Percentiles rank a stretch among this genome's conserved stretches.
These are phyloP conservation scores for Plecturocebus donacophilus DNA, from an alignment of 2,113 vertebrate species.

Conservation along the genomic window DNA sequence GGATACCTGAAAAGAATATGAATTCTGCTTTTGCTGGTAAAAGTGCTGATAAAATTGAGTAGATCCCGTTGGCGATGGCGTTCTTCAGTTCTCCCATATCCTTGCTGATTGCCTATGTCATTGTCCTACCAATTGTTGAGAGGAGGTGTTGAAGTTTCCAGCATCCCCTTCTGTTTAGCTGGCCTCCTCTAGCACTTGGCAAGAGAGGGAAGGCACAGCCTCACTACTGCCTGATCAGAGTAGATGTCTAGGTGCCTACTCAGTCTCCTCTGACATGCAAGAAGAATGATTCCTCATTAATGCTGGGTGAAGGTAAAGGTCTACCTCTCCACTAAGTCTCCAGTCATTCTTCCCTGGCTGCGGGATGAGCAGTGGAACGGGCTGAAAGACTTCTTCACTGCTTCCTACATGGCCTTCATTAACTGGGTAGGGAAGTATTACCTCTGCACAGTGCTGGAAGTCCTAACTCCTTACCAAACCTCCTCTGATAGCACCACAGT, in stretches of 20 bases:
- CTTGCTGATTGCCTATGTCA: neutral
- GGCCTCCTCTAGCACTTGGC: neutral
- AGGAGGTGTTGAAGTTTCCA: neutral
- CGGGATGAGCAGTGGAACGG: too few species aligned
- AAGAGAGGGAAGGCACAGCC: neutral
- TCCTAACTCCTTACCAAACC: rapidly evolving
- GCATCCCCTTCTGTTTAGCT: neutral
- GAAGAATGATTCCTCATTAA: neutral
- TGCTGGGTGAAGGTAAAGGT: too few species aligned
- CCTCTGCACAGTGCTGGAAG: neutral
- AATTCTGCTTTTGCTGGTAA: neutral
- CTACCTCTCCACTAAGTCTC: neutral
- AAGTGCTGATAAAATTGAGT: rapidly evolving
- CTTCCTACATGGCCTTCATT: neutral
- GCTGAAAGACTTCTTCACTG: too few species aligned
- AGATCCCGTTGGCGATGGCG: rapidly evolving
- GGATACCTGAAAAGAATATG: too few species aligned
- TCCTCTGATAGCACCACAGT: neutral
- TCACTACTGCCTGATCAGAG: rapidly evolving
- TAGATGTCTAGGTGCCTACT: too few species aligned
- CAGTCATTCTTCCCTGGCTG: too few species aligned
- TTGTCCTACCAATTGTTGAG: too few species aligned
- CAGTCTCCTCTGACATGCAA: neutral
- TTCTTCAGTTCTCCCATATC: rapidly evolving
- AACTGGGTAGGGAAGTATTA: neutral